Base-by-base conservation (phyloP, 1,140 invertebrate genomes). In the Grapholita molesta region DNA sequence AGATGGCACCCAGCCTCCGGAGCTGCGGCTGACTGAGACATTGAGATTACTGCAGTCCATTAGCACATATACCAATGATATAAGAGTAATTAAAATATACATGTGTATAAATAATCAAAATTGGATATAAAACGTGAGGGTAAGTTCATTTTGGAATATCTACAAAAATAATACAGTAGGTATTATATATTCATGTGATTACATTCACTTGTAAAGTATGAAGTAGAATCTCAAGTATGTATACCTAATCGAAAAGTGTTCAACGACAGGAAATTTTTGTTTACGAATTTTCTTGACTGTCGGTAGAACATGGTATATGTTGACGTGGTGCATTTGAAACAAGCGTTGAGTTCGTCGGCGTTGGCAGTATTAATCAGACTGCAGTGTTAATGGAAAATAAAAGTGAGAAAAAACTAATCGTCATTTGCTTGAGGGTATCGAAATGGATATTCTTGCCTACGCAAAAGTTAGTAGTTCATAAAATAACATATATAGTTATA, bases 1-100 rank as follows among this genome's bases (percentile, higher is more conserved):
- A 28, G n/a, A 61, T 61, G 55, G 23, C 55, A 30, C 55, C 55
- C 24, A 61, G 55, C 55, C 55, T 61, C 55, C 24, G 28, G 25
- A 30, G 25, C 53, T 48, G n/a, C 55, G 5, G n/a, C 3, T 15
- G 15, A 61, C 24, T n/a, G 18, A 48, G 18, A 42, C 15, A n/a
- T 21, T 18, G 5, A 42, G 38, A 42, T 21, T 18, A 21, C 8
- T 6, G 42, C 42, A 9, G 6, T 21, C 8, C n/a, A n/a, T n/a
- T n/a, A n/a, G n/a, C n/a, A n/a, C n/a, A n/a, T n/a, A n/a, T n/a
- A n/a, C n/a, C n/a, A n/a, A n/a, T n/a, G n/a, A n/a, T n/a, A n/a
- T n/a, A n/a, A n/a, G n/a, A n/a, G n/a, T n/a, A n/a, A n/a, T n/a
- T n/a, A n/a, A n/a, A n/a, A n/a, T n/a, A n/a, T n/a, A n/a, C n/a